Percentiles rank a stretch among this genome's conserved stretches.
Conservation (phyloP, 1,140 invertebrate species). For the Trypoxylus dichotomus region DNA sequence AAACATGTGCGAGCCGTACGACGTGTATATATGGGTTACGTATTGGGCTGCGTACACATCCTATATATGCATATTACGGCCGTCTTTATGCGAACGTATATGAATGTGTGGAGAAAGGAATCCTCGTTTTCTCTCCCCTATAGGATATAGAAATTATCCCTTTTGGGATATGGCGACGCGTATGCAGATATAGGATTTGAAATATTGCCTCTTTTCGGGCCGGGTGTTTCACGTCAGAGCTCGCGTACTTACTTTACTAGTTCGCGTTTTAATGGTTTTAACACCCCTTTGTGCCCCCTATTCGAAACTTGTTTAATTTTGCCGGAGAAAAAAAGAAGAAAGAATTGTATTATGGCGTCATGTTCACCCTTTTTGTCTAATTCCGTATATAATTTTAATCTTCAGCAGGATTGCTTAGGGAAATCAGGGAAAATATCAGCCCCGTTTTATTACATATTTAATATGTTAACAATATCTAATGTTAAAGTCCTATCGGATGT, state of each 20-base stretch:
- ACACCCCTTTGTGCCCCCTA: background rate
- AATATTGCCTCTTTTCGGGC: background rate
- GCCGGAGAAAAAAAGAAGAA: background rate
- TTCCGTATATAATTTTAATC: too few species aligned
- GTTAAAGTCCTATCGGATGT: too few species aligned
- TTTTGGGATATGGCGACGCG: background rate
- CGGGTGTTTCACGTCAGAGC: background rate
- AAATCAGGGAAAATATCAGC: too few species aligned
- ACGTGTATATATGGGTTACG: background rate
- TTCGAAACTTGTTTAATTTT: background rate
- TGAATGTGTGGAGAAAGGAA: too few species aligned
- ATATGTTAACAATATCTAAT: too few species aligned
- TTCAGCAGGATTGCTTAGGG: too few species aligned
- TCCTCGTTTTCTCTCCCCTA: background rate
- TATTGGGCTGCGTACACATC: background rate
- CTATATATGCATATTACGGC: background rate
- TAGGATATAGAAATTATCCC: background rate
- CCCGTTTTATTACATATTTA: too few species aligned
- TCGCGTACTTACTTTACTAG: background rate
- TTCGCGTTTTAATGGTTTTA: background rate
- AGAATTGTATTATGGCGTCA: background rate
- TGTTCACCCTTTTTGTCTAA: too few species aligned
- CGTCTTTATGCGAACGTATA: background rate
- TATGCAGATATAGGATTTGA: background rate
- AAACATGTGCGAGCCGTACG: background rate